Conservation (phyloP, 2,888 invertebrate genomes). For the Hartigia nigra region DNA sequence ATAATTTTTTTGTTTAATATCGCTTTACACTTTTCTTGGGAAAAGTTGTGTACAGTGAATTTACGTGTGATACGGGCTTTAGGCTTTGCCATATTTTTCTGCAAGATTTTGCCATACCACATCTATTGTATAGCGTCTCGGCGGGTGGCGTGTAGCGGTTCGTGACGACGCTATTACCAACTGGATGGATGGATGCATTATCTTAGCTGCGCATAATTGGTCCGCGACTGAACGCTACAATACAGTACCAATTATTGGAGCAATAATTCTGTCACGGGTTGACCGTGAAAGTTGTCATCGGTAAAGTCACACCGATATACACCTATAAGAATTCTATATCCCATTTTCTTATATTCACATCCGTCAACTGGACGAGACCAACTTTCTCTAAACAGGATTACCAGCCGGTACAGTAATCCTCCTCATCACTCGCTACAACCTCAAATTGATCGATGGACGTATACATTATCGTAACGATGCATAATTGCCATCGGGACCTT, state of each 20-base stretch:
- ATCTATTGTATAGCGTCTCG: slow-evolving; percentile 29
- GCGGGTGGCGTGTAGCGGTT: slow-evolving; percentile 37
- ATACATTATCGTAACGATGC: not conserved
- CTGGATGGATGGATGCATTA: slow-evolving; percentile 43
- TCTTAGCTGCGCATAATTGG: slow-evolving; percentile 32
- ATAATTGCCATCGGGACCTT: not conserved
- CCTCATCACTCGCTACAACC: not conserved
- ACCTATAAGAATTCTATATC: not conserved
- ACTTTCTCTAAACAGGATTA: not conserved
- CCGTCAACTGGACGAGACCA: not conserved
- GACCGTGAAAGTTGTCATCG: not conserved
- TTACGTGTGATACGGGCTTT: not conserved
- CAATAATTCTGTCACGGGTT: slow-evolving; percentile 2
- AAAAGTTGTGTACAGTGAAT: not conserved
- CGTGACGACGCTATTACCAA: slow-evolving; percentile 41
- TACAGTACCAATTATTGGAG: slow-evolving; percentile 28
- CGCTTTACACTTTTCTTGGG: too few species aligned
- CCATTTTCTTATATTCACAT: not conserved
- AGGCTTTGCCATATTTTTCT: not conserved
- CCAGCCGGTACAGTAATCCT: not conserved
- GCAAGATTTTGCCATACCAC: not conserved
- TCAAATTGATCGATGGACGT: not conserved
- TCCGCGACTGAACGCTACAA: slow-evolving; percentile 22
- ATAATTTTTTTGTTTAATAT: too few species aligned
- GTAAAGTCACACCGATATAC: not conserved